Evolutionary conservation across 2,113 vertebrate genomes (phyloP), one percentile per base, ranked within the genome.

Genomic region (Salvelinus namaycush): DNA sequence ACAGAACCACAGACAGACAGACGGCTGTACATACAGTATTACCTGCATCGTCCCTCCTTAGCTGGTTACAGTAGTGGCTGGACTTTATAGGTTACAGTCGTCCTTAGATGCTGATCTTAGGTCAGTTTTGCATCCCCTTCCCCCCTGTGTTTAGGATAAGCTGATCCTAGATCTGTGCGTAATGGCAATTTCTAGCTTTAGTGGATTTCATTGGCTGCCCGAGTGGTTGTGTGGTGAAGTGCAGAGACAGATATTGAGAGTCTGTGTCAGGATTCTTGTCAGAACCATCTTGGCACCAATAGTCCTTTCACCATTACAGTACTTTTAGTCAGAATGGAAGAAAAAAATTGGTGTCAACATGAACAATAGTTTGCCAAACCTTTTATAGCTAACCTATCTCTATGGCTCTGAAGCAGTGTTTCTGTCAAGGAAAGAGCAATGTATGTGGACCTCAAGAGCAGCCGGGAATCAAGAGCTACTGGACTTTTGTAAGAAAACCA

Each of bases 311-410:
- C 80, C 90, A 57, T 87, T 71, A 78, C 51, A 54, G 14, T 18
- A 54, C 51, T 54, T 54, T 73, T 11, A 44, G 39, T 44, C 68
- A 73, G 83, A 86, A 79, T 79, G 79, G 76, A 84, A 77, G 83
- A 54, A 79, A 68, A 88, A 44, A 79, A 72, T 48, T 29, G 68
- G 78, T 77, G 85, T 82, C 83, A 86, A 34, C 76, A 75, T 71
- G 71, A 70, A 80, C 77, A 83, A 78, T 89, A 84, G 86, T 84
- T 84, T 84, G 83, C 84, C 84, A 90, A 80, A 85, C 81, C 77
- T 80, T 88, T 9, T 44, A 44, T 87, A 76, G 74, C 14, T 54
- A 54, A 9, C 49, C 2, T 74, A 78, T 91, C 83, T 86, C 84
- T 77, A 81, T 86, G 86, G 84, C 85, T 84, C 79, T 83, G 76